Evolutionary conservation across 2,797 vertebrate species (phyloP).

Genomic region (Allobates femoralis): DNA sequence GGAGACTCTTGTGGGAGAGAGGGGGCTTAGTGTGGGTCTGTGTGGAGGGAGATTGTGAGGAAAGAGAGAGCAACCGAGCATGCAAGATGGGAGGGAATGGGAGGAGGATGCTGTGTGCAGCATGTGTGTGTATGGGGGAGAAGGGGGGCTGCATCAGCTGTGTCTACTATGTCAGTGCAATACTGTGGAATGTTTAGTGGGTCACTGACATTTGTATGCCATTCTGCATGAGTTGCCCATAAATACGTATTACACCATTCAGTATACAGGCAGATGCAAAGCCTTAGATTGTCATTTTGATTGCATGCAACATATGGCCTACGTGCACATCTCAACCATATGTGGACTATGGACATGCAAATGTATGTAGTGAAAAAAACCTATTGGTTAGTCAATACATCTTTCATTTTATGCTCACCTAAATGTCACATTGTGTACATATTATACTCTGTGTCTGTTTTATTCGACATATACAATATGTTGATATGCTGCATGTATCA

Average conservation of each 20-base stretch:
- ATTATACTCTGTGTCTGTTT: neutral
- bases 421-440: neutral
- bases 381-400: neutral
- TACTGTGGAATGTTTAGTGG: constrained; percentile 53
- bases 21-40: neutral
- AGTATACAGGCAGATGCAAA: constrained; percentile 25
- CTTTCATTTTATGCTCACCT: neutral
- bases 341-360: constrained; percentile 10
- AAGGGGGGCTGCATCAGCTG: constrained; percentile 35
- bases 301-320: constrained; percentile 29
- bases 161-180: constrained; percentile 50
- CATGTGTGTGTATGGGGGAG: constrained; percentile 16
- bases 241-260: constrained; percentile 11
- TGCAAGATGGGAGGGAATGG: neutral
- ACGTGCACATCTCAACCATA: constrained; percentile 18
- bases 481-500: constrained; percentile 20
- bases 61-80: neutral
- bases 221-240: constrained; percentile 47
- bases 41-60: neutral
- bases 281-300: constrained; percentile 28
- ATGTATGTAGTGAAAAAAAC: neutral
- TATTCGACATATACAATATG: neutral
- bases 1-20: constrained; percentile 13
- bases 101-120: constrained; percentile 9
- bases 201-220: constrained; percentile 44